A percentile compares a stretch with the other conserved stretches of the same genome.
phyloP scores from a whole-genome alignment of 1,140 invertebrate species.

The Temnothorax nylanderi region DNA sequence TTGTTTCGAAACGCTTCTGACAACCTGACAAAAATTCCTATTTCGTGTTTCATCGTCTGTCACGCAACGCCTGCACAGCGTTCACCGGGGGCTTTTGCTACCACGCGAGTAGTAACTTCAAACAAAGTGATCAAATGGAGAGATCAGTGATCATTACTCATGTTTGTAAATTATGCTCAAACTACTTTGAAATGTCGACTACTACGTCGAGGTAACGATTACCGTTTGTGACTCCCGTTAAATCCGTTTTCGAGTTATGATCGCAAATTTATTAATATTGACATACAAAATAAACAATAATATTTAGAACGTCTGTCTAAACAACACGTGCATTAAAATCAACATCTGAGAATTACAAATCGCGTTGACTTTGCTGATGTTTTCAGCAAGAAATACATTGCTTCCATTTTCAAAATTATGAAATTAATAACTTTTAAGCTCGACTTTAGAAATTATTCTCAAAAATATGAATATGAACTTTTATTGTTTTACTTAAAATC shows the following conservation, averaged over 20 bases:
- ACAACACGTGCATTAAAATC: neutral
- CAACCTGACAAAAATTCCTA: constrained; percentile 56
- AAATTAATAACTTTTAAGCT: neutral
- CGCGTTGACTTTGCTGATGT: neutral
- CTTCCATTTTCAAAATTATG: neutral
- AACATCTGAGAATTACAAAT: neutral
- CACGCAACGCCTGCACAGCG: constrained; percentile 30
- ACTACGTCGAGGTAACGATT: neutral
- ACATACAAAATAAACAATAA: constrained; percentile 3
- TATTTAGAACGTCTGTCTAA: neutral
- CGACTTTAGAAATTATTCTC: neutral
- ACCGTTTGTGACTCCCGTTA: neutral
- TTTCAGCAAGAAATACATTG: neutral
- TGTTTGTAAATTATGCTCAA: neutral
- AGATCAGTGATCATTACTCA: constrained; percentile 52
- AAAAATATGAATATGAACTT: neutral
- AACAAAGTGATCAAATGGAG: constrained; percentile 53
- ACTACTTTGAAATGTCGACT: neutral
- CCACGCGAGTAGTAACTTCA: constrained; percentile 43
- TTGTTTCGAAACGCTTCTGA: constrained; percentile 56
- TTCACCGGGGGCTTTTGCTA: constrained; percentile 19
- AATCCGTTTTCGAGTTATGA: neutral
- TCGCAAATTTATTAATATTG: neutral
- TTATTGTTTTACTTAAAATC: neutral
- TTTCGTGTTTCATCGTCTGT: constrained; percentile 48